Base-by-base conservation (phyloP, 2,797 vertebrate species). In the Pseudochaenichthys georgianus region DNA sequence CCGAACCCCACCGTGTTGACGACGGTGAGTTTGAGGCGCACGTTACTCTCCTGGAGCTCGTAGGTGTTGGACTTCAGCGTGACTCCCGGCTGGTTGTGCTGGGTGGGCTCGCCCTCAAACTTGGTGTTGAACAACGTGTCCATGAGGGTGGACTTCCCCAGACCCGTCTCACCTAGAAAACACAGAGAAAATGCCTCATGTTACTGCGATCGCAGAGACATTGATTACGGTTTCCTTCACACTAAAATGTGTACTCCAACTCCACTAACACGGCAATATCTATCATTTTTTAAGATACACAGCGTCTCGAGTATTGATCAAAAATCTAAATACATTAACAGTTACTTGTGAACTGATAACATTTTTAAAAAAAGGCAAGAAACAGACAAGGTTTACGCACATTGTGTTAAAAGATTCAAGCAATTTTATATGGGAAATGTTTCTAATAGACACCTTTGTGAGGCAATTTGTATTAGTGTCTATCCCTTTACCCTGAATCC, bases 121-220 rank as follows among this genome's bases (percentile, higher is more conserved):
- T 97, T 99, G 89, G 98, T 99, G 91, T 99, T 99, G 93, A 99
- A 99, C 91, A 99, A 93, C 0, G 98, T 99, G 89, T 99, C 98
- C 98, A 99, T 99, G 64, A 99, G 95, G 13, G 98, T 99, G 66
- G 98, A 99, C 89, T 99, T 99, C 47, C 98, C 98, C 82, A 99
- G 95, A 57, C 98, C 98, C 0, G 98, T 99, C 94, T 99, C 98
- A 17, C 98, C 98, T 99, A 1, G 63, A 84, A 63, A 64, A 69
- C 7, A 80, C n/a, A 62, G 23, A 70, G 12, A 62, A 63, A 64
- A 52, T 1, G 2, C 15, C 41, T 64, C 9, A 51, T 38, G 28
- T 82, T 55, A 69, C 19, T 60, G 11, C 8, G 8, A 43, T 60
- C 28, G n/a, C n/a, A 57, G 16, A 46, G 52, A 51, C 13, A 15